Percentiles rank a stretch among this genome's conserved stretches.
Evolutionary conservation across 2,888 invertebrate genomes (phyloP).

Genomic region (Polietes domitor): DNA sequence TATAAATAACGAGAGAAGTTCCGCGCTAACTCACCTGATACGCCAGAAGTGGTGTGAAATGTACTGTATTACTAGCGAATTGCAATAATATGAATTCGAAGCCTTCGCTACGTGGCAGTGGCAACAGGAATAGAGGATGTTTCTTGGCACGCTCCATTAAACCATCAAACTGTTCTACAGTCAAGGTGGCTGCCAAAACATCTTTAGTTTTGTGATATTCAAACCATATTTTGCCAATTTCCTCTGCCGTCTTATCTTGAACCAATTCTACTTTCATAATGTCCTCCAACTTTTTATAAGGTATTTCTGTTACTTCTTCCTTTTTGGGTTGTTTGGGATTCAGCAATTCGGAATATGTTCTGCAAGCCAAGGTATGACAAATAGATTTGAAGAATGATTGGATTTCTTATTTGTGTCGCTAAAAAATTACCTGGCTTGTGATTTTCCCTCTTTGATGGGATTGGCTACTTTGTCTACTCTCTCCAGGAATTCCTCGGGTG

Average conservation of each 20-base stretch:
- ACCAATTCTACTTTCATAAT: conserved; percentile 91
- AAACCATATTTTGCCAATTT: conserved; percentile 89
- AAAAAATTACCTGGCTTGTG: conserved; percentile 74
- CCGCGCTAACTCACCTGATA: conserved; percentile 89
- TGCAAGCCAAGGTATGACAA: too few species aligned
- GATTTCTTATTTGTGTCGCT: not conserved
- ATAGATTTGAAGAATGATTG: not conserved
- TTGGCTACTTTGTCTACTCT: conserved; percentile 82
- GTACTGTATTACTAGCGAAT: conserved; percentile 86
- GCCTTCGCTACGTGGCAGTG: conserved; percentile 90
- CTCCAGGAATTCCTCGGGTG: conserved; percentile 88
- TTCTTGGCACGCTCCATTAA: conserved; percentile 83
- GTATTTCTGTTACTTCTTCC: conserved; percentile 74
- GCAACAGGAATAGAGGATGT: conserved; percentile 88
- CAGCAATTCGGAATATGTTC: conserved; percentile 85
- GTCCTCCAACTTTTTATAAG: conserved; percentile 83
- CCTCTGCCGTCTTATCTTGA: conserved; percentile 85
- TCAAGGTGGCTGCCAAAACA: conserved; percentile 88
- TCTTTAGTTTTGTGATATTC: conserved; percentile 90
- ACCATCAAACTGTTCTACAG: conserved; percentile 83
- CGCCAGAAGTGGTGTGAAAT: conserved; percentile 92
- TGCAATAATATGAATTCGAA: conserved; percentile 93
- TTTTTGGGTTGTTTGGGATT: conserved; percentile 83
- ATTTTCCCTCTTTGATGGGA: conserved; percentile 76
- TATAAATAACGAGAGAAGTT: too few species aligned